Evolutionary conservation across 2,113 vertebrate genomes (phyloP).

Genomic region (Cyanoramphus novaezelandiae): DNA sequence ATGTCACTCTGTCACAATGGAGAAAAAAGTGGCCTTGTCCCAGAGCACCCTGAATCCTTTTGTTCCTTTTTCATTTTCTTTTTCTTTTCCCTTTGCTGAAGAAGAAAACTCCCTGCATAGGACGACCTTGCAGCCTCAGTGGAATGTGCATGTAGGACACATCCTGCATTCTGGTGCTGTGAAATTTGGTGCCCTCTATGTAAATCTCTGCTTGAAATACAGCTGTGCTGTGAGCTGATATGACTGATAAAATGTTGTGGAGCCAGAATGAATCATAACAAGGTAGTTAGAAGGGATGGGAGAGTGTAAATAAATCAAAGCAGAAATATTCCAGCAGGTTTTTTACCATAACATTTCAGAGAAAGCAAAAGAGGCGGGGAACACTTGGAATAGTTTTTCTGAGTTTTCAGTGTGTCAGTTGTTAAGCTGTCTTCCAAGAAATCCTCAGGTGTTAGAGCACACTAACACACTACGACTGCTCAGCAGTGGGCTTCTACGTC

Average conservation of each 20-base stretch:
- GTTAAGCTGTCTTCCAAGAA: neutral
- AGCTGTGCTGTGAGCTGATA: neutral
- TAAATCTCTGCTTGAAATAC: neutral
- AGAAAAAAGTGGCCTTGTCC: neutral
- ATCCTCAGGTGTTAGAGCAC: neutral
- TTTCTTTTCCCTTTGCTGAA: neutral
- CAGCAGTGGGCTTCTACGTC: neutral
- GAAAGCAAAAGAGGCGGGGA: neutral
- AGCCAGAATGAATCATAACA: constrained; percentile 20
- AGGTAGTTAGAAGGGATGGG: neutral
- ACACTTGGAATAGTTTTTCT: neutral
- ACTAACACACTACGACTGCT: neutral
- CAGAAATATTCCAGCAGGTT: neutral
- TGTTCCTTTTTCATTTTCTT: neutral
- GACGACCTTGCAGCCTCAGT: neutral
- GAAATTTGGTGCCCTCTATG: neutral
- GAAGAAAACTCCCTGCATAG: neutral
- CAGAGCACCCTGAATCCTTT: neutral
- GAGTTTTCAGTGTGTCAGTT: neutral
- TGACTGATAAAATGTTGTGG: neutral
- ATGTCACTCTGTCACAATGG: neutral
- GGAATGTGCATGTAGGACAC: neutral
- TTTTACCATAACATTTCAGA: neutral
- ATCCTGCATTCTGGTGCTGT: neutral
- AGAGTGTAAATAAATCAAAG: constrained; percentile 42